phyloP scores from a whole-genome alignment of 2,888 invertebrate genomes.

The Thecocarcelia acutangulata region DNA sequence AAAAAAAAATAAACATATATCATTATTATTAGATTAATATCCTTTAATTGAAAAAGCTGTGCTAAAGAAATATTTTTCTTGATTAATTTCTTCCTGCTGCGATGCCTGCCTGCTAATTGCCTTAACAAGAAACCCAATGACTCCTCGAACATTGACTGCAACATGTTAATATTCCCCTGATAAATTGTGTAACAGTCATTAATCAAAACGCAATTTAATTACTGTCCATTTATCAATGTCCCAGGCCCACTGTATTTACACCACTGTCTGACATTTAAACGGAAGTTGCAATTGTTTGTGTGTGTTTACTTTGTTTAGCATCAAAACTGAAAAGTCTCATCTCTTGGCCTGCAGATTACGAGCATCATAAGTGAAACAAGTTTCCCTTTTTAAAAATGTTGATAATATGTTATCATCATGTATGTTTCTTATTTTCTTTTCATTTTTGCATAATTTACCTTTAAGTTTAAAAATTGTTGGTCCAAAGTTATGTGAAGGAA shows the following conservation, averaged over 20 bases:
- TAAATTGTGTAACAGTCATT: constrained; percentile 22
- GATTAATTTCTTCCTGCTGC: constrained; percentile 4
- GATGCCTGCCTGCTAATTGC: background rate
- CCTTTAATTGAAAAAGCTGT: background rate
- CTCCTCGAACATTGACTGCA: background rate
- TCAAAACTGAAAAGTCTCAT: background rate
- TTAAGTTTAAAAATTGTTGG: constrained; percentile 48
- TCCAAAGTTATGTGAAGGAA: constrained; percentile 49
- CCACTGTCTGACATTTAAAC: constrained; percentile 50
- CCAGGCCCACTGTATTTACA: constrained; percentile 42
- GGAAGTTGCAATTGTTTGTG: constrained; percentile 50
- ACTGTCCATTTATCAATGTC: constrained; percentile 46
- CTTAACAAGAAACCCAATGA: constrained; percentile 25
- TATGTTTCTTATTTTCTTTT: background rate
- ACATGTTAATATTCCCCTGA: constrained; percentile 8
- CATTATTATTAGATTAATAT: background rate
- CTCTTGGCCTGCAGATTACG: background rate
- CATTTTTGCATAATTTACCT: constrained; percentile 40
- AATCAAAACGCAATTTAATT: constrained; percentile 52
- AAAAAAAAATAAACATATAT: too few relatives aligned
- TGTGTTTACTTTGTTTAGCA: background rate
- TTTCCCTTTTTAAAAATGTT: constrained; percentile 56
- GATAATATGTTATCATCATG: constrained; percentile 55
- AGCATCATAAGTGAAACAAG: constrained; percentile 45
- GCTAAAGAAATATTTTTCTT: background rate